Evolutionary conservation across 1,140 invertebrate species (phyloP), one percentile per base, ranked within the genome.

Genomic region (Apis laboriosa): DNA sequence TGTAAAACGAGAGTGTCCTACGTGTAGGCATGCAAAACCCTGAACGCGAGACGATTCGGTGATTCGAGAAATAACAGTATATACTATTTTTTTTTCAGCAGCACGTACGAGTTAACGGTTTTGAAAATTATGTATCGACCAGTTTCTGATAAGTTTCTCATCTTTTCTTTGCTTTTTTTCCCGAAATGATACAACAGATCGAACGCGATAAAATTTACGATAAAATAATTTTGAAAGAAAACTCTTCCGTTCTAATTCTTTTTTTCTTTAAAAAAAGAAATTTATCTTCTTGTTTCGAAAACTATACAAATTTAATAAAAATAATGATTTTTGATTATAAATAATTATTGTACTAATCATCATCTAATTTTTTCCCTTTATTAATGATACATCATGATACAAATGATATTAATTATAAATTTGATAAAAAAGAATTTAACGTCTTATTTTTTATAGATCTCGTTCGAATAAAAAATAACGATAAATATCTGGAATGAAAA

Each of bases 61-160:
- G 34, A 12, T 21, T 51, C 24, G 9, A 51, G 56, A 61, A 61
- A 60, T 79, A 79, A 79, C 77, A 51, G 77, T 79, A 71, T 19
- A 77, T 19, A 77, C 9, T n/a, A 55, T 3, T 78, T 34, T 78
- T 43, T 56, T 60, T 58, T 9, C 24, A 34, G 0, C 55, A 68
- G 12, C 43, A 49, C n/a, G 74, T 64, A 24, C 2, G 0, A 28
- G 24, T 1, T 78, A 78, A 78, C 76, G 76, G 76, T 21, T 43
- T n/a, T 21, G 15, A 51, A 53, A 64, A 63, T 63, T 49, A 64
- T 4, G 12, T 19, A 64, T 24, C 2, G n/a, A 51, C n/a, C 9
- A 21, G 1, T 66, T 17, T 4, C 21, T 1, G 43, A 21, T 2
- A 8, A 19, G 11, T 43, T 19, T 68, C 21, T n/a, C 21, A 51